Evolutionary conservation across 1,140 invertebrate species (phyloP).

Genomic region (Meteorus sp.): DNA sequence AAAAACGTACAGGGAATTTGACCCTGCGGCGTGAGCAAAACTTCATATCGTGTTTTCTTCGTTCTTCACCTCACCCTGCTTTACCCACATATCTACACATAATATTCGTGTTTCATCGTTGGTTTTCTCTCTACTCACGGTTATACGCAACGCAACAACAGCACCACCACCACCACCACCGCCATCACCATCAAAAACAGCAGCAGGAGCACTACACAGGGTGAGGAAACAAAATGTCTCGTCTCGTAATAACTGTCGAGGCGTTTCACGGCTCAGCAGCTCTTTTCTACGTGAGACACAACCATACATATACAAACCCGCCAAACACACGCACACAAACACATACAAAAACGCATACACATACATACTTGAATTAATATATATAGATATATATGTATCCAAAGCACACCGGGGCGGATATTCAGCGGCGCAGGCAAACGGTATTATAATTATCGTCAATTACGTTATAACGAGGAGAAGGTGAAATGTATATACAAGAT

Average conservation of each 20-base stretch:
- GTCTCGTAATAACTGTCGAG: constrained; percentile 27
- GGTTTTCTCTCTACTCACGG: constrained; percentile 1
- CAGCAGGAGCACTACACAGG: not conserved
- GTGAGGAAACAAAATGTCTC: constrained; percentile 24
- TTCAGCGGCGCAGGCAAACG: constrained; percentile 22
- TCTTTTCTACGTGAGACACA: constrained; percentile 20
- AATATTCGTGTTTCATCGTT: not conserved
- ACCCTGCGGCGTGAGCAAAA: not conserved
- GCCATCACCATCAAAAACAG: not conserved
- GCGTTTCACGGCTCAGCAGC: constrained; percentile 19
- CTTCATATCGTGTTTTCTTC: not conserved
- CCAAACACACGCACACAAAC: not conserved
- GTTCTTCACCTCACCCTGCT: not conserved
- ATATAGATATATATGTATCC: not conserved
- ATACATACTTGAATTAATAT: constrained; percentile 7
- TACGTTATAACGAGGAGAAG: constrained; percentile 21
- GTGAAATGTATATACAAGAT: too few species aligned
- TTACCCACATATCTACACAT: too few species aligned
- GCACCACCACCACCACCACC: not conserved
- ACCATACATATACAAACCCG: not conserved
- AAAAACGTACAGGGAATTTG: constrained; percentile 19
- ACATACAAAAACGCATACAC: not conserved
- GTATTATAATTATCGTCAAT: constrained; percentile 31
- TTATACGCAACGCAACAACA: not conserved
- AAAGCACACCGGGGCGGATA: constrained; percentile 11